Evolutionary conservation across 1,140 invertebrate genomes (phyloP), one percentile per base, ranked within the genome.

Genomic region (Globodera rostochiensis): DNA sequence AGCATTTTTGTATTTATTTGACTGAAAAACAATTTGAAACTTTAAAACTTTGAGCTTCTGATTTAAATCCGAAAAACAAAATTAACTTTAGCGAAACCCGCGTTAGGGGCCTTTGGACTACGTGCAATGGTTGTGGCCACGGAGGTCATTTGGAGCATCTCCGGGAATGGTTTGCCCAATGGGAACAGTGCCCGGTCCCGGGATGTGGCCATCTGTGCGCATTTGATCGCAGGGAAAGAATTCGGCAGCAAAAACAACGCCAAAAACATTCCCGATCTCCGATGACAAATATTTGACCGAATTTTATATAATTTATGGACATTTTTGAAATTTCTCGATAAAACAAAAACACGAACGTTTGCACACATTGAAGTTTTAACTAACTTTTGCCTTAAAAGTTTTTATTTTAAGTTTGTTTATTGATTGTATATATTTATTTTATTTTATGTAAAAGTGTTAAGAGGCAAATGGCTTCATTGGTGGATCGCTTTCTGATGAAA

Each of bases 151-250:
- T 66, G 76, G 70, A 25, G 13, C 79, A 80, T 21, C 21, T 80
- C 25, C 9, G 47, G 57, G 66, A 84, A 60, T 83, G 82, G 82
- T 83, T 83, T 8, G 66, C 47, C n/a, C 53, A 83, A 6, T 83
- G 71, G 19, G 67, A 75, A 21, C 64, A 53, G 53, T 83, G 82
- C 21, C 82, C 82, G 4, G 77, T 77, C 21, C 15, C 74, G 15
- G 82, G 82, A 3, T 83, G 82, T 50, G 82, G 73, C 60, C 82
- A 83, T 80, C 9, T 21, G 57, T 83, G 82, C 57, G 25, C 50
- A 69, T 19, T 13, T 53, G 11, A 9, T 19, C 13, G 57, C 19
- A 6, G 15, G 19, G 13, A 64, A 64, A 64, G 19, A 19, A 64
- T 6, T 19, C 57, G 19, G 0, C 57, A 64, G 19, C 19, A 11